Conservation (phyloP, 2,888 invertebrate species). For the Drosophila setosimentum region DNA sequence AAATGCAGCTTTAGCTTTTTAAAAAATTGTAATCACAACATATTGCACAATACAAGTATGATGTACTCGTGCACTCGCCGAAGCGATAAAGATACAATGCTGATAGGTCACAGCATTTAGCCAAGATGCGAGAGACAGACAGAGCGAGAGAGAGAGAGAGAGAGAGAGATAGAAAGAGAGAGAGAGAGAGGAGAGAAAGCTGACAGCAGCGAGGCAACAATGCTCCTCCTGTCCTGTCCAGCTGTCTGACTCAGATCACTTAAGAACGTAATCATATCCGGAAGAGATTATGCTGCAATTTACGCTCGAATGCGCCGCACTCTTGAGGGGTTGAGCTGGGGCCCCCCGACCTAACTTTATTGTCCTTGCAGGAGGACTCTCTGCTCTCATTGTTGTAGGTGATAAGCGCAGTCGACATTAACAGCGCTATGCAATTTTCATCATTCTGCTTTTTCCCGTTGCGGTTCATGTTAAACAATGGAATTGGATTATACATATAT, state of each 20-base stretch:
- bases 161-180: constrained; percentile 6
- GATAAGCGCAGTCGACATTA: constrained; percentile 75
- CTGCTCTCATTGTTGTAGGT: constrained; percentile 68
- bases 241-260: constrained; percentile 65
- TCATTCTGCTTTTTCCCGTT: constrained; percentile 16
- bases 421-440: constrained; percentile 20
- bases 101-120: constrained; percentile 83
- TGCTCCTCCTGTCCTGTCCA: constrained; percentile 33
- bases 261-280: constrained; percentile 81
- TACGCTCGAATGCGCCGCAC: constrained; percentile 64
- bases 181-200: constrained; percentile 18
- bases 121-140: constrained; percentile 20
- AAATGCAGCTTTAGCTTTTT: constrained; percentile 82
- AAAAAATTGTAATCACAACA: constrained; percentile 81
- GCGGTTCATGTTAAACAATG: constrained; percentile 65
- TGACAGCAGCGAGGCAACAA: constrained; percentile 52
- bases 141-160: constrained; percentile 14
- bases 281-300: constrained; percentile 82
- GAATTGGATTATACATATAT: constrained; percentile 75
- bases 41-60: constrained; percentile 59
- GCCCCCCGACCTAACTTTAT: constrained; percentile 14
- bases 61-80: constrained; percentile 30
- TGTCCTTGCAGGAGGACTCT: constrained; percentile 29
- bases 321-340: constrained; percentile 45
- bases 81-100: constrained; percentile 73